Evolutionary conservation across 30 jellyfish, hydroid and myxozoan species (phyloP), one percentile per base, ranked within the genome.

Genomic region (Clytia hemisphaerica): DNA sequence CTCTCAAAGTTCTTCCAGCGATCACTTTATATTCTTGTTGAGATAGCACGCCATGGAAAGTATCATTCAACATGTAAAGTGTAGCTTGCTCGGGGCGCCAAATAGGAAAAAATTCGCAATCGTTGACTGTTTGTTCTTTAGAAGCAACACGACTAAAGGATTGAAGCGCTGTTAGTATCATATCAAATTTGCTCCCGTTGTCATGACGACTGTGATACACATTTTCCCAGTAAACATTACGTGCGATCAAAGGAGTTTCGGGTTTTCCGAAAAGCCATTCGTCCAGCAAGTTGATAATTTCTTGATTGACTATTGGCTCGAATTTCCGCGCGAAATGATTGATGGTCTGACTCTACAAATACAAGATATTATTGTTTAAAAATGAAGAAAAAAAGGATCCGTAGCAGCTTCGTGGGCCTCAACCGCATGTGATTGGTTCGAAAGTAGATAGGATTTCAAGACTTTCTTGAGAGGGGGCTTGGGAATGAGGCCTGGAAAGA

Each of bases 21-120:
- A 68, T 75, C 14, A 77, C 63, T 62, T 88, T 88, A n/a, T 61
- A 85, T 67, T 88, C 97, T 55, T 33, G 73, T 38, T 45, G 45
- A 4, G 89, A 87, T 22, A 88, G 82, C 15, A 88, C 89, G 27
- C 97, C 97, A 10, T 73, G 35, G 2, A 88, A 58, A 16, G n/a
- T 18, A 37, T 88, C 93, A 30, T 65, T 67, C 30, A 51, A 55
- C 55, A 49, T 58, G 46, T 73, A 88, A 50, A 73, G 80, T 44
- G 76, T 81, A 1, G 94, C 93, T 75, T 88, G 94, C 59, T 81
- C 80, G 4, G 97, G 73, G 42, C 73, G 74, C 97, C 97, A 88
- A 9, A 88, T 79, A 6, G 94, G 83, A 1, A 93, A 51, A 25
- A 66, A 48, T 15, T 53, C 74, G 50, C 94, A 69, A 3, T 47